These are phyloP conservation scores for Gallinago media DNA, from an alignment of 2,113 vertebrate species.

Conservation along the genomic window DNA sequence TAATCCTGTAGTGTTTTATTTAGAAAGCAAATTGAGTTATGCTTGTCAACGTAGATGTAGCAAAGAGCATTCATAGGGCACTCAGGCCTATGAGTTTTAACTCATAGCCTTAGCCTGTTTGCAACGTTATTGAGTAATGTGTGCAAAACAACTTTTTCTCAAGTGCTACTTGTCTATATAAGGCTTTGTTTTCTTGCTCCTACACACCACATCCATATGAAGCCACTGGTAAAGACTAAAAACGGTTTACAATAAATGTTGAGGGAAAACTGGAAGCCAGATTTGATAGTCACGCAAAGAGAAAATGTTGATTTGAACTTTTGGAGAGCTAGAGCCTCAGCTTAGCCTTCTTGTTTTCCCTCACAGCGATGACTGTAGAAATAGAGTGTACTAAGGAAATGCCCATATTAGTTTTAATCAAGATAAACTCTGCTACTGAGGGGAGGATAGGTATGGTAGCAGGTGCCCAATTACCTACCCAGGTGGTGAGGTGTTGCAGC, in stretches of 20 bases:
- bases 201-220: rapidly evolving
- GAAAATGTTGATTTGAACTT: not conserved
- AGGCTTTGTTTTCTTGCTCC: not conserved
- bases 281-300: not conserved
- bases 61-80: not conserved
- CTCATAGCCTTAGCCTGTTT: not conserved
- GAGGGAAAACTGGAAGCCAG: not conserved
- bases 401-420: not conserved
- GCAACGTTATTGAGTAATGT: not conserved
- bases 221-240: not conserved
- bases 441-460: not conserved
- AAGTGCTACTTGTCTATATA: not conserved
- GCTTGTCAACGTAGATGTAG: not conserved
- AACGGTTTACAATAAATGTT: not conserved
- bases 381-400: not conserved
- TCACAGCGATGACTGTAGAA: not conserved
- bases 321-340: not conserved
- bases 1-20: not conserved
- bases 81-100: not conserved
- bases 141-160: not conserved
- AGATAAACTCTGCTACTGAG: not conserved
- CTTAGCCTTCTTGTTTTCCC: not conserved
- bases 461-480: not conserved
- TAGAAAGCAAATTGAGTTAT: not conserved
- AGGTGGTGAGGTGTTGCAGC: not conserved